Base-by-base conservation (phyloP, 1,140 invertebrate genomes). In the Lethrus apterus region DNA sequence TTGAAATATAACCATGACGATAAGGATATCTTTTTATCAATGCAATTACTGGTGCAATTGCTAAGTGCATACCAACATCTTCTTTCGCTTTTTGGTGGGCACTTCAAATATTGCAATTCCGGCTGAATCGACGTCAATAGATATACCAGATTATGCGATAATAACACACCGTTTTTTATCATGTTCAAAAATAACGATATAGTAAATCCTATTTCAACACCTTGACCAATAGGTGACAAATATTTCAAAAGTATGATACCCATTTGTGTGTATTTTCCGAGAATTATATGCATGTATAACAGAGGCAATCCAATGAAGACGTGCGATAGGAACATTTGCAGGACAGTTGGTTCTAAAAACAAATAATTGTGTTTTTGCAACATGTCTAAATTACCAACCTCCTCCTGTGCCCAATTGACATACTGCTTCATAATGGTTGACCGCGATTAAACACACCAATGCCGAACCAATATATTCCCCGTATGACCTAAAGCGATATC, bases 201-300 rank as follows among this genome's bases (percentile, higher is more conserved):
- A 1, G 40, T 29, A 26, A 26, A 29, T 10, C 10, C 13, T 21
- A 42, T 11, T 29, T n/a, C n/a, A n/a, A n/a, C n/a, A n/a, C 40
- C 40, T 42, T 15, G 24, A 14, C 10, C 21, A 5, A 42, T 4
- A 1, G 40, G 40, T 17, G 29, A 17, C 11, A 19, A 26, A 29
- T 42, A 18, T 13, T 14, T 24, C 2, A 42, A 4, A 7, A 26
- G 10, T 4, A 42, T 26, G 11, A 42, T 26, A 4, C 40, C 40
- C 40, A 42, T 42, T 17, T 26, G 13, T 2, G 21, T 26, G 15
- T 42, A 42, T 29, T 42, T 21, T 2, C 40, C 40, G 8, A 42
- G 40, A 13, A 17, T 15, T 11, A 42, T 42, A 10, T 42, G 40
- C 21, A 29, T 42, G 11, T 42, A 42, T 4, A 42, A n/a, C 29